Base-by-base conservation (phyloP, 2,113 vertebrate genomes). In the Zapornia atra region DNA sequence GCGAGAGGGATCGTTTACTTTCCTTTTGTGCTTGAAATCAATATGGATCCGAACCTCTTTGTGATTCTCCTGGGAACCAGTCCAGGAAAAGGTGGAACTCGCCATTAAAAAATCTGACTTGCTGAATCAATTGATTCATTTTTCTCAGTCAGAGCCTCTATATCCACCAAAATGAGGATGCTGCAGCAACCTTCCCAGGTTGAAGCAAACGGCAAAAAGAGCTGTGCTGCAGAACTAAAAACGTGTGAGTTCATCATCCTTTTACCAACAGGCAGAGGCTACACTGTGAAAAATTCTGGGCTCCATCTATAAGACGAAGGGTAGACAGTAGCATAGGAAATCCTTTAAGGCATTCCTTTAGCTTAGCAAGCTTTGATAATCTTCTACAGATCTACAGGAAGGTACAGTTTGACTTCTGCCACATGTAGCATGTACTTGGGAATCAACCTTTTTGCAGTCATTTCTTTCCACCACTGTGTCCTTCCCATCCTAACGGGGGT, bases 11-110 rank as follows among this genome's bases (percentile, higher is more conserved):
- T 53, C 25, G 25, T 53, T 53, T 53, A 28, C 51, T 53, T 53
- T 15, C 51, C 26, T 53, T 53, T 53, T 53, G 51, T 53, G 51
- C 51, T 53, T 53, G 51, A 53, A 53, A 53, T 53, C 13, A 26
- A 53, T 53, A 15, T 15, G 51, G 51, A 26, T 53, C 76, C 83
- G 92, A 36, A 86, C 25, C 17, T 51, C 46, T 83, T 38, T 78
- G 91, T 71, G 57, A 88, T 79, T 90, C 92, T 44, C 33, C 63
- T 69, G 88, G 80, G 91, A 95, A 64, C 48, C 0, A 6, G 70
- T 13, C 33, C 7, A 6, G 51, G 63, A 57, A 63, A n/a, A 68
- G 59, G 29, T 86, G 77, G 83, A 91, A 94, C 36, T 68, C 60
- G 63, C 25, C 61, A 71, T 61, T 76, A 40, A 56, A 94, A 90